These are phyloP conservation scores for Argynnis bischoffii DNA, from an alignment of 2,888 invertebrate genomes.

Conservation along the genomic window DNA sequence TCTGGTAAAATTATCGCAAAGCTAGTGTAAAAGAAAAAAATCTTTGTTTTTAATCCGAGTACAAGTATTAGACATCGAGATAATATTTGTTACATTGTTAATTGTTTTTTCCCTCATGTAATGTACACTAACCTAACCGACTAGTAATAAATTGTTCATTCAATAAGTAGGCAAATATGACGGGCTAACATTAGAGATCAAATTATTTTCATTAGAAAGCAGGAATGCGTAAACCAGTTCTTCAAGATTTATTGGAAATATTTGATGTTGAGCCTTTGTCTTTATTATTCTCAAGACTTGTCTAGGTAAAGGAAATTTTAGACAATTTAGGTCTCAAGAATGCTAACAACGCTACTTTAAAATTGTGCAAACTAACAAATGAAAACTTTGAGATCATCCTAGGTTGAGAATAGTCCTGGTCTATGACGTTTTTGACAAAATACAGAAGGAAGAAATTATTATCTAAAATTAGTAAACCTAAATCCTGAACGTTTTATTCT, in stretches of 20 bases:
- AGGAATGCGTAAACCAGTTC: conserved; percentile 35
- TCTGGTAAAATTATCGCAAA: too few relatives aligned
- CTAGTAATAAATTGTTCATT: neutral
- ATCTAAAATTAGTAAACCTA: too few relatives aligned
- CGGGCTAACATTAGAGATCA: conserved; percentile 16
- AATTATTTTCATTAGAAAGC: conserved; percentile 34
- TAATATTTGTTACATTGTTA: neutral
- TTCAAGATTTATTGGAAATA: conserved; percentile 35
- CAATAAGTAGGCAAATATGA: conserved; percentile 10
- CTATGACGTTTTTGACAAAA: too few relatives aligned
- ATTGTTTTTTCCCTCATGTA: neutral
- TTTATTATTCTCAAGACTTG: conserved; percentile 1
- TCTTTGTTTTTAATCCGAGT: too few relatives aligned
- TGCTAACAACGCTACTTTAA: neutral
- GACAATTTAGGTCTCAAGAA: conserved; percentile 1
- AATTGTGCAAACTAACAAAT: neutral
- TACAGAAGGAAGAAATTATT: too few relatives aligned
- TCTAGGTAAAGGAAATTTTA: conserved; percentile 16
- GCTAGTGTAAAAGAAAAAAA: too few relatives aligned
- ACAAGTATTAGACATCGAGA: too few relatives aligned
- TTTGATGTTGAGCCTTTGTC: conserved; percentile 32
- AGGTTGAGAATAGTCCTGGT: too few relatives aligned
- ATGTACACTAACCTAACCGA: neutral
- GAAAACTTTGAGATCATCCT: too few relatives aligned
- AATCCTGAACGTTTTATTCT: too few relatives aligned